These are phyloP conservation scores for Trichechus manatus DNA, from an alignment of 2,113 vertebrate genomes.

Conservation along the genomic window DNA sequence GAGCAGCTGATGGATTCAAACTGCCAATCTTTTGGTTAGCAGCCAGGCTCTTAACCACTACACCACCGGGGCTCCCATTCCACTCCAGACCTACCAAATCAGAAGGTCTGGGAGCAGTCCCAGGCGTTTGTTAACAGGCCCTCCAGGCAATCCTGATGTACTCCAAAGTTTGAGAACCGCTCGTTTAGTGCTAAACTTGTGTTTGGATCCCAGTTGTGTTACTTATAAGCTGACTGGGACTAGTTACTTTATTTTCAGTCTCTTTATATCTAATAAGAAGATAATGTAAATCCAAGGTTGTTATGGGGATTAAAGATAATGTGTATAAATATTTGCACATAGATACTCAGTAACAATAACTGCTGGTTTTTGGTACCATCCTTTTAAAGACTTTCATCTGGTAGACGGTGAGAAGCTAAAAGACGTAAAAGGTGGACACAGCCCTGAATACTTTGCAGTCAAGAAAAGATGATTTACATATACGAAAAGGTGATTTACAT, in stretches of 20 bases:
- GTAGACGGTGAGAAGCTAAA: not conserved
- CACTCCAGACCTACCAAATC: not conserved
- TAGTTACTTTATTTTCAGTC: not conserved
- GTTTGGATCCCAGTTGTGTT: not conserved
- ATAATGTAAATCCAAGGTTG: not conserved
- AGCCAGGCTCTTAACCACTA: too few species aligned
- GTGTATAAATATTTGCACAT: not conserved
- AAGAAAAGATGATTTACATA: not conserved
- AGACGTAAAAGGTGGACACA: not conserved
- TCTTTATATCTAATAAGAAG: not conserved
- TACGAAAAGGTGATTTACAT: not conserved
- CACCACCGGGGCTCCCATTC: too few species aligned
- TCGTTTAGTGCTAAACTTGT: not conserved
- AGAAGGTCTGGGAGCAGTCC: not conserved
- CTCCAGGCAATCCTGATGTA: not conserved
- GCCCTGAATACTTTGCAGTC: not conserved
- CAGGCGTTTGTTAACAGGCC: not conserved
- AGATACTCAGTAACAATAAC: not conserved
- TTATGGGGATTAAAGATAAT: not conserved
- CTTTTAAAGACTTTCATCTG: constrained; percentile 4
- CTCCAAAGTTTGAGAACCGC: not conserved
- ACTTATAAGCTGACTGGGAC: not conserved
- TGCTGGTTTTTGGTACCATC: not conserved
- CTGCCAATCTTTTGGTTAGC: too few species aligned
- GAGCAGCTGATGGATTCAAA: too few species aligned